Conservation (phyloP, 2,113 vertebrate species). For the Crotalus helleri region DNA sequence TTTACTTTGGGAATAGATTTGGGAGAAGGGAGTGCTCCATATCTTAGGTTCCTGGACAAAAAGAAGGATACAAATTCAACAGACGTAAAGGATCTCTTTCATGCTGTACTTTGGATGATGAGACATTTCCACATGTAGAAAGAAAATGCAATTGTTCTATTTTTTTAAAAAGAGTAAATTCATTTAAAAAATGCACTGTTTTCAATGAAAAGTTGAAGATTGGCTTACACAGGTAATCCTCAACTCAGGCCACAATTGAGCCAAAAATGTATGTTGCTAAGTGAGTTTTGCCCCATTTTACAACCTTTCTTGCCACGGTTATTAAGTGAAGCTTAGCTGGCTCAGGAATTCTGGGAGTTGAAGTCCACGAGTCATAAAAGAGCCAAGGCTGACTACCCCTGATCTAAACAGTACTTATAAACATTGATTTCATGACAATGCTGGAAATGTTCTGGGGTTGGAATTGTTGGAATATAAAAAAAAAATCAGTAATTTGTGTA, state of each 20-base stretch:
- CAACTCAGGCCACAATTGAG: background rate
- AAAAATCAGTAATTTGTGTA: slow-evolving; percentile 61
- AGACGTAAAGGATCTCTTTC: background rate
- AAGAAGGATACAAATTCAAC: background rate
- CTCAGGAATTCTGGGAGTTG: no score
- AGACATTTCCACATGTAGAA: background rate
- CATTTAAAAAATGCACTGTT: background rate
- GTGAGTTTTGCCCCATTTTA: background rate
- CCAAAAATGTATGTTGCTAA: background rate
- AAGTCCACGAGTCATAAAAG: no score
- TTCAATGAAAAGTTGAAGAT: background rate
- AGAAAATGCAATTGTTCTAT: background rate
- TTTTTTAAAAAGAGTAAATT: background rate
- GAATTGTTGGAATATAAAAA: slow-evolving; percentile 51
- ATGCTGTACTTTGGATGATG: background rate
- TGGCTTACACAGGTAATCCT: background rate
- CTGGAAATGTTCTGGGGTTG: slow-evolving; percentile 46
- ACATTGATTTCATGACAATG: slow-evolving; percentile 41
- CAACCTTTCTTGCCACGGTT: background rate
- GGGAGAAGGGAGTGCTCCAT: background rate
- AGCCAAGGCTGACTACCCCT: no score
- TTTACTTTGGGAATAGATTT: background rate
- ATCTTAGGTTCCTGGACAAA: background rate
- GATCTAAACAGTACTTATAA: slow-evolving; percentile 35
- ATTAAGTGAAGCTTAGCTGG: background rate